Base-by-base conservation (phyloP, 1,140 invertebrate species). In the Anoplophora glabripennis region DNA sequence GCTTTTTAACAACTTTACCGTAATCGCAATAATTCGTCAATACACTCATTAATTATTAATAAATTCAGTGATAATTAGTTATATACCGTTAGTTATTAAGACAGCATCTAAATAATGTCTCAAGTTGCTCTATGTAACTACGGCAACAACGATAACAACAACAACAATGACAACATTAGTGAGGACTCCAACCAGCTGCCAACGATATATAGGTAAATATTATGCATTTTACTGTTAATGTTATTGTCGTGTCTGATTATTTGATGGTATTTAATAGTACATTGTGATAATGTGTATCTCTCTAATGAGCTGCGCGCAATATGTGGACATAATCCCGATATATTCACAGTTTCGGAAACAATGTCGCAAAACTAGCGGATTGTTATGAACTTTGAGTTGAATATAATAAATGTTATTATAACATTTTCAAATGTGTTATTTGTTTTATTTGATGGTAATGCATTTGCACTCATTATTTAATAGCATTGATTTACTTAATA, bases 151-250 rank as follows among this genome's bases (percentile, higher is more conserved):
- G 82, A 84, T 75, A 83, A 79, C 64, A 85, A 86, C 74, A 86
- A 85, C 75, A 86, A 85, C 76, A 84, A 85, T 58, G 86, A 88
- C 76, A 87, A 85, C 74, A 84, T 84, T 72, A 89, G 87, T 81
- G 87, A 89, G 71, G 87, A 89, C 78, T 88, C 86, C 72, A 89
- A 86, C 78, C 81, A 86, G 75, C 85, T 88, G 76, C 85, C 85
- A 54, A 89, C 88, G 60, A 89, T 90, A 79, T 90, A 90, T 83
- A 86, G 88, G 88, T 89, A 73, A 73, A 66, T 71, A 67, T 64
- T 15, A 4, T 40, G 21, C 21, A 28, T 28, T 28, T 28, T 5
- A 28, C 21, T 28, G 21, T 28, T 28, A 2, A 2, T 28, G 21
- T 28, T 5, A 5, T 7, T 21, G 44, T 46, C 17, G 44, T 46